phyloP scores from a whole-genome alignment of 1,140 invertebrate genomes.

The Drosophila obscura region DNA sequence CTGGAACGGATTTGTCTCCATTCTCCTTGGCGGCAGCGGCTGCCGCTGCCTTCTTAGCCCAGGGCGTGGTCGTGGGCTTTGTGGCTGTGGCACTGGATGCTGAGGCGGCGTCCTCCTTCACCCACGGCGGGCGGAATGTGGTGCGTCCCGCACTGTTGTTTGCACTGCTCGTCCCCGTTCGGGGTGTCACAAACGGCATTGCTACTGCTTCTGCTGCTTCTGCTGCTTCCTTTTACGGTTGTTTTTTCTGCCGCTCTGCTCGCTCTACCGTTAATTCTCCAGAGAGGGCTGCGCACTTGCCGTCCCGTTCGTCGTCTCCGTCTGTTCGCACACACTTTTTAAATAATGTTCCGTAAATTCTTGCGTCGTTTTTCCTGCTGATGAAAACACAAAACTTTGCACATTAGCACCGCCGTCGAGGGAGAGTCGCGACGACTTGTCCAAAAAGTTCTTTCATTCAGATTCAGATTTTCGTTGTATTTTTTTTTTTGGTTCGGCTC shows the following conservation, averaged over 20 bases:
- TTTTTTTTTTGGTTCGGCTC: slow-evolving; percentile 24
- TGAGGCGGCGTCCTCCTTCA: slow-evolving; percentile 87
- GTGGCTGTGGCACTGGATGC: slow-evolving; percentile 84
- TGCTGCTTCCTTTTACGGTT: slow-evolving; percentile 28
- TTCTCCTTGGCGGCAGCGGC: slow-evolving; percentile 69
- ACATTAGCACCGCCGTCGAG: slow-evolving; percentile 71
- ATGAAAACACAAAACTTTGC: slow-evolving; percentile 81
- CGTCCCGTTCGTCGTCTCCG: slow-evolving; percentile 42
- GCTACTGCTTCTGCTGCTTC: slow-evolving; percentile 22
- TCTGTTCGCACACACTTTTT: slow-evolving; percentile 79
- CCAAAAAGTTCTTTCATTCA: slow-evolving; percentile 71
- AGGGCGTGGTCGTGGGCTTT: slow-evolving; percentile 85
- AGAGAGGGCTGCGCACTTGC: slow-evolving; percentile 39
- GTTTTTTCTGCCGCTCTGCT: slow-evolving; percentile 20
- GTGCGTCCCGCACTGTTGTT: slow-evolving; percentile 84
- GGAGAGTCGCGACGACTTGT: slow-evolving; percentile 67
- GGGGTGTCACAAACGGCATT: slow-evolving; percentile 79
- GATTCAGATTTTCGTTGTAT: slow-evolving; percentile 16
- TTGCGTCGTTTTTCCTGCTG: slow-evolving; percentile 38
- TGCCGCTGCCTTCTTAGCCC: slow-evolving; percentile 85
- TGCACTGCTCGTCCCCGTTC: slow-evolving; percentile 67
- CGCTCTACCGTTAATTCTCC: slow-evolving; percentile 24
- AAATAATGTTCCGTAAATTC: slow-evolving; percentile 74
- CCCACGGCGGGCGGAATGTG: slow-evolving; percentile 92
- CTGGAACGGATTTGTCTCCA: slow-evolving; percentile 59